Evolutionary conservation across 1,140 invertebrate species (phyloP).

Genomic region (Bombus ignitus): DNA sequence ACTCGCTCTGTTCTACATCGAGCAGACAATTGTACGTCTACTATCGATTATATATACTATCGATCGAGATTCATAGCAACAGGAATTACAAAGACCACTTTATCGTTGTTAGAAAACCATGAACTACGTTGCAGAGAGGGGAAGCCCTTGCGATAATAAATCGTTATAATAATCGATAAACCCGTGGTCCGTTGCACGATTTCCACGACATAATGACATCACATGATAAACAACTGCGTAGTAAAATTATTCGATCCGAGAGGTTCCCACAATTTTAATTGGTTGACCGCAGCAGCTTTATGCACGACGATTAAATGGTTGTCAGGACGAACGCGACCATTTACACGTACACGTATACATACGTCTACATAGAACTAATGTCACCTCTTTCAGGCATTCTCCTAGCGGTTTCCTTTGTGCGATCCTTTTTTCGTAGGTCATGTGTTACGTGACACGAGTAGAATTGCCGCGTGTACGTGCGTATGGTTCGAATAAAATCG

Average conservation of each 20-base stretch:
- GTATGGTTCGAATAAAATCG: conserved; percentile 53
- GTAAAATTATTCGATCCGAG: conserved; percentile 22
- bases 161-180: neutral
- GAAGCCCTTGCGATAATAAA: neutral
- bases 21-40: neutral
- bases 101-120: neutral
- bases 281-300: conserved; percentile 53
- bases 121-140: neutral
- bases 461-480: conserved; percentile 41
- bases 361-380: conserved; percentile 60
- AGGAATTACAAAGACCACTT: neutral
- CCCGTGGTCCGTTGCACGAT: neutral
- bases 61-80: neutral
- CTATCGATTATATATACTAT: neutral
- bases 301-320: conserved; percentile 57
- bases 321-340: conserved; percentile 54
- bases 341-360: conserved; percentile 5
- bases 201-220: neutral
- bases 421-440: conserved; percentile 29
- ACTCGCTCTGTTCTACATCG: neutral
- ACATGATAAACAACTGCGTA: neutral
- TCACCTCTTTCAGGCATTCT: conserved; percentile 58
- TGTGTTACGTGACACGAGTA: conserved; percentile 50
- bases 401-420: conserved; percentile 52
- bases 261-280: conserved; percentile 56